Conservation (phyloP, 2,888 invertebrate species). For the Automeris io region DNA sequence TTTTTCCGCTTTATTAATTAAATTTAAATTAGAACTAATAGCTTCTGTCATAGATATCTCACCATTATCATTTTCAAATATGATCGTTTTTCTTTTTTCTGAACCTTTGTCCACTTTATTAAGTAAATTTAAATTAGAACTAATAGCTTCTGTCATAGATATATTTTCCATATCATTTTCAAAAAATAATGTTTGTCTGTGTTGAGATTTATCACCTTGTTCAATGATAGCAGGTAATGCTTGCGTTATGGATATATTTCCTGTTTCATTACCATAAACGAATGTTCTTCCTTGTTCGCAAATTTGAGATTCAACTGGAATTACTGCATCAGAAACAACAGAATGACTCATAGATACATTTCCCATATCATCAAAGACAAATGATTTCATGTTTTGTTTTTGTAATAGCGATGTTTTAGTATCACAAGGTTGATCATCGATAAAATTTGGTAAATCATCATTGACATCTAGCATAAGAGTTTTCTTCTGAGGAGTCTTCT, state of each 20-base stretch:
- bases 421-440: constrained; percentile 18
- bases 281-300: constrained; percentile 18
- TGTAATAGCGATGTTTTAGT: constrained; percentile 4
- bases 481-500: constrained; percentile 33
- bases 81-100: constrained; percentile 16
- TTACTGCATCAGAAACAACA: neutral
- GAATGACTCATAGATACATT: constrained; percentile 3
- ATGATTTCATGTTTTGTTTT: neutral
- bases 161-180: constrained; percentile 24
- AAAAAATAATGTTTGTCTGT: constrained; percentile 25
- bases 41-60: constrained; percentile 29
- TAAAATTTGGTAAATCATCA: constrained; percentile 54
- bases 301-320: neutral
- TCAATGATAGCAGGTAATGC: constrained; percentile 23
- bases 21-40: constrained; percentile 19
- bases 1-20: constrained; percentile 15
- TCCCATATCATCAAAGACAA: neutral
- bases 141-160: constrained; percentile 27
- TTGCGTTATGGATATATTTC: constrained; percentile 34
- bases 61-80: constrained; percentile 22
- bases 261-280: constrained; percentile 17
- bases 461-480: constrained; percentile 47
- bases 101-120: constrained; percentile 13
- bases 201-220: constrained; percentile 12
- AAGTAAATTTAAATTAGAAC: constrained; percentile 6